A percentile compares a stretch with the other conserved stretches of the same genome.
Conservation (phyloP, 2,888 invertebrate genomes). For the Andrena hattorfiana region DNA sequence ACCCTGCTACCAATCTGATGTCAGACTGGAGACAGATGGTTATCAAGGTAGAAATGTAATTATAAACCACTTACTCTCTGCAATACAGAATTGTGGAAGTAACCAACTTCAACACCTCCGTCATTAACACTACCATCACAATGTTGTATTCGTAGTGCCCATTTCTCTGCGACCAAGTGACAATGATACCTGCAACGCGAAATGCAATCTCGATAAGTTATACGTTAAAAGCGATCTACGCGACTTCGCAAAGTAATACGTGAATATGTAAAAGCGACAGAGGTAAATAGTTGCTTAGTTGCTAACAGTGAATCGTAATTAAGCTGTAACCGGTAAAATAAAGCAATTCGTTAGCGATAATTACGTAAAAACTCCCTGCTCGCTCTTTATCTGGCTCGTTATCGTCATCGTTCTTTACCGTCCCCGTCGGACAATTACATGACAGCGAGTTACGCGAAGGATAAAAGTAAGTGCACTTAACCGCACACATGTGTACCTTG, state of each 20-base stretch:
- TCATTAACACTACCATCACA: conserved; percentile 94
- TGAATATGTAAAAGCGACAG: neutral
- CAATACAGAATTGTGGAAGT: conserved; percentile 91
- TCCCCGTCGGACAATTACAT: neutral
- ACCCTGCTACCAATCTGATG: no score
- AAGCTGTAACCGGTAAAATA: conserved; percentile 20
- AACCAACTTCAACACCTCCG: conserved; percentile 94
- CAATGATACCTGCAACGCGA: conserved; percentile 91
- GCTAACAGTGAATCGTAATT: neutral
- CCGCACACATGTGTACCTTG: conserved; percentile 89
- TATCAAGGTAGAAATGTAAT: no score
- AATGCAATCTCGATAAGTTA: neutral
- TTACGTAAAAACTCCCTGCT: conserved; percentile 6
- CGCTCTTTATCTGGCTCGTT: neutral
- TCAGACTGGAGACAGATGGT: no score
- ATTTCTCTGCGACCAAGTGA: conserved; percentile 94
- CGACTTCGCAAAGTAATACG: neutral
- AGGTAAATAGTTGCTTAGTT: neutral
- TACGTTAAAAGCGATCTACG: neutral
- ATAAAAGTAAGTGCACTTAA: conserved; percentile 28
- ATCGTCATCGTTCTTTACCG: neutral
- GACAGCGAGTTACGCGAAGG: neutral
- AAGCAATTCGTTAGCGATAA: neutral
- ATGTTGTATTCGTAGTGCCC: conserved; percentile 95
- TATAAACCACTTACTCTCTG: conserved; percentile 87